Evolutionary conservation across 92 coral and sea anemone species (phyloP).

Genomic region (Zoanthus gigantus): DNA sequence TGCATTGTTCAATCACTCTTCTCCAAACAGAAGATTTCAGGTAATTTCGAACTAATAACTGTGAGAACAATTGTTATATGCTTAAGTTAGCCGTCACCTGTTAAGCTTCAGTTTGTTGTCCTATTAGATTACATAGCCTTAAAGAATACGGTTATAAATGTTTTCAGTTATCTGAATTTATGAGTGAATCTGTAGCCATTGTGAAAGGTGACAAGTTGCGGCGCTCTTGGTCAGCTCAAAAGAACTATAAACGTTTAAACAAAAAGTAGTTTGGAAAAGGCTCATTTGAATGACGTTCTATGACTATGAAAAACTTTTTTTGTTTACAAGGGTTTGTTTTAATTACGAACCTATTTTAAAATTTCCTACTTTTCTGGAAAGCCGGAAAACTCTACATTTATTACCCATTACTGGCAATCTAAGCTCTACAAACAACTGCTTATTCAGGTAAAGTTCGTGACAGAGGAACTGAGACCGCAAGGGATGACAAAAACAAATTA

Average conservation of each 20-base stretch:
- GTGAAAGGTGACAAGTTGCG: constrained; percentile 24
- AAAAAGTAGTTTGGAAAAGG: not conserved
- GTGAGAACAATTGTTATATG: constrained; percentile 1
- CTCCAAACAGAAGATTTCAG: constrained; percentile 22
- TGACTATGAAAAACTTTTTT: not conserved
- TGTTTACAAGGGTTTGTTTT: not conserved
- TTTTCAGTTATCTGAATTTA: not conserved
- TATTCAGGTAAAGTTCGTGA: too few relatives aligned
- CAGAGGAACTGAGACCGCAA: too few relatives aligned
- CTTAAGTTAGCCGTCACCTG: constrained; percentile 17
- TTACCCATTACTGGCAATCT: too few relatives aligned
- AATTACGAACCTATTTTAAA: too few relatives aligned
- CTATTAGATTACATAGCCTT: constrained; percentile 17
- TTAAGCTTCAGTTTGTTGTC: not conserved
- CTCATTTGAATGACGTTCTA: not conserved
- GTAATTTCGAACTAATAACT: constrained; percentile 32
- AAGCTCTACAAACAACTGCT: too few relatives aligned
- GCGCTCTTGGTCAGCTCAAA: not conserved
- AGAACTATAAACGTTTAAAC: not conserved
- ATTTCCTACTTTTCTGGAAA: too few relatives aligned
- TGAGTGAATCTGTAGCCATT: constrained; percentile 12
- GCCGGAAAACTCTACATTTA: too few relatives aligned
- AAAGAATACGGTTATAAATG: constrained; percentile 23
- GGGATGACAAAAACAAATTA: too few relatives aligned
- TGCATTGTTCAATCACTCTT: constrained; percentile 22